Percentiles rank a stretch among this genome's conserved stretches.
Evolutionary conservation across 2,797 vertebrate genomes (phyloP).

Genomic region (Echiichthys vipera): DNA sequence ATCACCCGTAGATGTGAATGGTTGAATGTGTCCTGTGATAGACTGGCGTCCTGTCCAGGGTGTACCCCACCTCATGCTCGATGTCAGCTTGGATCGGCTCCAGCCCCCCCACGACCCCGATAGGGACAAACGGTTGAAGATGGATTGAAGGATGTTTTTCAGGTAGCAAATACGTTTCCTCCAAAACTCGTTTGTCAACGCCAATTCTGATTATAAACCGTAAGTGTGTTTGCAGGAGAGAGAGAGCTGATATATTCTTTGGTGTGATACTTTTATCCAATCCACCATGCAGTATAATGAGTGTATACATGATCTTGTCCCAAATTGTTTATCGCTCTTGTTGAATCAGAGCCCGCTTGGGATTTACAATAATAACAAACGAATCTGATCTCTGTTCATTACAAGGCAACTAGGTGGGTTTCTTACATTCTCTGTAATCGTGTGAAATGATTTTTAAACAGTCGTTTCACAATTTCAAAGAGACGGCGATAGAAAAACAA

Average conservation of each 20-base stretch:
- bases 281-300: background rate
- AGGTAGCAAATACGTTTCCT: background rate
- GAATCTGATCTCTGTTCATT: constrained; percentile 41
- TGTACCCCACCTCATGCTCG: too few species aligned
- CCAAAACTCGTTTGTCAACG: background rate
- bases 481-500: constrained; percentile 38
- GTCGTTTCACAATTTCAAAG: constrained; percentile 48
- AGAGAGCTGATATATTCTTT: background rate
- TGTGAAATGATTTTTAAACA: constrained; percentile 54
- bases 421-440: constrained; percentile 40
- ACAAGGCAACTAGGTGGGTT: constrained; percentile 13
- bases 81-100: too few species aligned
- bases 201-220: background rate
- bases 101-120: too few species aligned
- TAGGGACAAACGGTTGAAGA: too few species aligned
- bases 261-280: background rate
- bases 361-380: constrained; percentile 44
- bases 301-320: background rate
- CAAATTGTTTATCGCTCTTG: constrained; percentile 1
- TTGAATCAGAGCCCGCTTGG: constrained; percentile 10
- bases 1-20: too few species aligned
- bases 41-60: too few species aligned
- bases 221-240: background rate
- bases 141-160: too few species aligned
- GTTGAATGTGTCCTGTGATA: too few species aligned